These are phyloP conservation scores for Melanophora roralis DNA, from an alignment of 2,888 invertebrate species.

Conservation along the genomic window DNA sequence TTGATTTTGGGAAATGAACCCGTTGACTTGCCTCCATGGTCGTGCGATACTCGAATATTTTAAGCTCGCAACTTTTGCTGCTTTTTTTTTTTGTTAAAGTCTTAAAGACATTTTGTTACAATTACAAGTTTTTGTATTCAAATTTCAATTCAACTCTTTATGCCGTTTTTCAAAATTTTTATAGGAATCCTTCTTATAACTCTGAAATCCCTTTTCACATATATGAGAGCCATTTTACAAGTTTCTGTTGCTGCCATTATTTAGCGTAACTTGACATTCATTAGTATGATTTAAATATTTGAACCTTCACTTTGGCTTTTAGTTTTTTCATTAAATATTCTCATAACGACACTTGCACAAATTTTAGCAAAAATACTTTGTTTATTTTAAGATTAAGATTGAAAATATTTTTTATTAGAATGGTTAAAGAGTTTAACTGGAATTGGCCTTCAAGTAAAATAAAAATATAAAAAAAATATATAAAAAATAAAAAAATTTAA, in stretches of 20 bases:
- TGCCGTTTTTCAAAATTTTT: no score
- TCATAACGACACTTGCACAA: no score
- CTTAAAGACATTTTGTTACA: no score
- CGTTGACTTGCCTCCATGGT: no score
- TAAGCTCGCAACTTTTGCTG: no score
- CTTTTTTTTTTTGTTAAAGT: no score
- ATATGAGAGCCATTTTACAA: not conserved
- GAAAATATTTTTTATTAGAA: slow-evolving; percentile 54
- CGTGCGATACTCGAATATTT: no score
- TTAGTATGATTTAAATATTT: slow-evolving; percentile 50
- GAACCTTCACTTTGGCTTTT: slow-evolving; percentile 51
- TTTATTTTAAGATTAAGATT: slow-evolving; percentile 17
- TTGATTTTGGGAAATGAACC: no score
- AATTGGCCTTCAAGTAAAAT: slow-evolving; percentile 62
- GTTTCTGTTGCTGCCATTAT: slow-evolving; percentile 2
- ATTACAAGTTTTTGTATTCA: no score
- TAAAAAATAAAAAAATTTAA: slow-evolving; percentile 44
- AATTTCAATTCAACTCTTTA: no score
- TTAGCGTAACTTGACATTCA: slow-evolving; percentile 34
- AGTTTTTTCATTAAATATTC: not conserved
- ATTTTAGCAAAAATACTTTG: slow-evolving; percentile 4
- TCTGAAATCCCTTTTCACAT: no score
- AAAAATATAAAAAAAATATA: not conserved
- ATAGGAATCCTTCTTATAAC: no score
- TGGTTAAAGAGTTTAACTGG: slow-evolving; percentile 60